phyloP scores from a whole-genome alignment of 1,140 invertebrate genomes.

The Triops longicaudatus region DNA sequence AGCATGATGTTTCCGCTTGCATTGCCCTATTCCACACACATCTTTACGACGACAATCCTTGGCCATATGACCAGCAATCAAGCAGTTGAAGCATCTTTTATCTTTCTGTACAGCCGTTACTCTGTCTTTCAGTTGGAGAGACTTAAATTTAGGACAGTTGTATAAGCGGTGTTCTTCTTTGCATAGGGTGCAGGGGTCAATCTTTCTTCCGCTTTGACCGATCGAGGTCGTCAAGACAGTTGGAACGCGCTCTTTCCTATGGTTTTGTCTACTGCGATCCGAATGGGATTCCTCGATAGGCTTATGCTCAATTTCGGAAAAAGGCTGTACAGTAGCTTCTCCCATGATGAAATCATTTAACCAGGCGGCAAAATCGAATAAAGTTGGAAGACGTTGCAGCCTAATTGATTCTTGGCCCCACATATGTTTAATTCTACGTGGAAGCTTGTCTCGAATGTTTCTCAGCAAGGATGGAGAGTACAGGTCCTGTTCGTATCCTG shows the following conservation, averaged over 20 bases:
- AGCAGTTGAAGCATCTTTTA: not conserved
- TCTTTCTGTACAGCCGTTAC: no score
- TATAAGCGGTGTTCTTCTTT: no score
- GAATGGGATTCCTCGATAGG: no score
- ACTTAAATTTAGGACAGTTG: no score
- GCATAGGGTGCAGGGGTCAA: not conserved
- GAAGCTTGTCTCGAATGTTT: not conserved
- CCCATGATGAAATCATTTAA: conserved; percentile 9
- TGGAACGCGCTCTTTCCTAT: no score
- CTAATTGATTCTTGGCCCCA: not conserved
- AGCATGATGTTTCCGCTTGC: not conserved
- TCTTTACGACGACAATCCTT: not conserved
- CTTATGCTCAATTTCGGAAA: not conserved
- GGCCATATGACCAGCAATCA: not conserved
- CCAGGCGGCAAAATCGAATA: conserved; percentile 8
- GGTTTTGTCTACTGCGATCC: no score
- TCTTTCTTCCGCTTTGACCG: not conserved
- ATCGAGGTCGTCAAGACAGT: not conserved
- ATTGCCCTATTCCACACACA: not conserved
- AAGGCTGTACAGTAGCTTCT: not conserved
- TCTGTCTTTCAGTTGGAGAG: no score
- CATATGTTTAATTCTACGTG: not conserved
- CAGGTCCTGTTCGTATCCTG: not conserved
- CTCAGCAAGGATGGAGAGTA: not conserved
- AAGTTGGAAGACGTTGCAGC: not conserved